Percentiles rank a stretch among this genome's conserved stretches.
Evolutionary conservation across 1,140 invertebrate genomes (phyloP).

Genomic region (Ostrea denselamellosa): DNA sequence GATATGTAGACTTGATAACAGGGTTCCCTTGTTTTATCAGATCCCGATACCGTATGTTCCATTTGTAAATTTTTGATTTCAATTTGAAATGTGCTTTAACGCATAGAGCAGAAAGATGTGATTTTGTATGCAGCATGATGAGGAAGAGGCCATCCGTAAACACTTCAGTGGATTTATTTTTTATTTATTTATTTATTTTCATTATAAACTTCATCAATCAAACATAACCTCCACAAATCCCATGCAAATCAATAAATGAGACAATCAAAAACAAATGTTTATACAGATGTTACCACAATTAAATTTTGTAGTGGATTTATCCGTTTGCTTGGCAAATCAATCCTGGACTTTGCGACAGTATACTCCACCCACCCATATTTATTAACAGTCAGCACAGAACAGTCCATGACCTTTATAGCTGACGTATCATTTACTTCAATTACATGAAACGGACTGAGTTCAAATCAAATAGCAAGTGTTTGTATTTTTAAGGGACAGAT

Average conservation of each 20-base stretch:
- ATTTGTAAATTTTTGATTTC: not conserved
- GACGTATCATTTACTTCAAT: no score
- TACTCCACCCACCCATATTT: not conserved
- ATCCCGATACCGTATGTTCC: not conserved
- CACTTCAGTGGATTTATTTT: not conserved
- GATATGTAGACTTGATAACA: not conserved
- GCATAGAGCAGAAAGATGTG: no score
- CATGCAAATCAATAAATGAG: not conserved
- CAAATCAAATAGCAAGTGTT: no score
- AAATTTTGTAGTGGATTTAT: not conserved
- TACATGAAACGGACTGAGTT: no score
- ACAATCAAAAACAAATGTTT: not conserved
- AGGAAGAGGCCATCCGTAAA: no score
- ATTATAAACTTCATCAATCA: not conserved
- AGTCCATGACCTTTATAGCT: no score
- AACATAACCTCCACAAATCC: not conserved
- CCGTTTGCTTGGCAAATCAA: not conserved
- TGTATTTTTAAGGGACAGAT: no score
- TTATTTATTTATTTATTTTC: not conserved
- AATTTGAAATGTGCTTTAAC: not conserved
- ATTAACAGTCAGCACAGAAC: not conserved
- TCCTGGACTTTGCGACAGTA: not conserved
- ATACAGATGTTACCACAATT: conserved; percentile 2
- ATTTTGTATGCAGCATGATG: no score
- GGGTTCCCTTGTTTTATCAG: not conserved